Evolutionary conservation across 2,888 invertebrate species (phyloP), one percentile per base, ranked within the genome.

Genomic region (Gortyna flavago): DNA sequence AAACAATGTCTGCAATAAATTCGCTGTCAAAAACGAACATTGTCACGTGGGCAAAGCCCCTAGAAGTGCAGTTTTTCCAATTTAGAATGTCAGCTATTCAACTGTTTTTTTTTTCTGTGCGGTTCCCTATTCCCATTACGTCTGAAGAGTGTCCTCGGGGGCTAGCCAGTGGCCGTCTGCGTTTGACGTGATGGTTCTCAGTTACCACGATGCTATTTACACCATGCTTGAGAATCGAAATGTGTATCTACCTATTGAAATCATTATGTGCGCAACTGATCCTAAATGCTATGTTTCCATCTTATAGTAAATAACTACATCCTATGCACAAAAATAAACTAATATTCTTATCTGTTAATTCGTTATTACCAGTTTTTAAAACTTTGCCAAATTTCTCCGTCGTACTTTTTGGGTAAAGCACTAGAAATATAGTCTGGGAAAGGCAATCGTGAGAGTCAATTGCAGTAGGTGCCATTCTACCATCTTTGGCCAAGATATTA

Each of bases 101-200:
- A 61, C 5, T 54, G 18, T 68, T 25, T 62, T 59, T 62, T 59
- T 57, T 68, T 25, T 51, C 25, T 73, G 21, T 68, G 9, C 32
- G 9, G 32, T 18, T 7, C 35, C 18, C 48, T 16, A 29, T 75
- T 81, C n/a, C 64, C 57, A 69, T 81, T 80, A 75, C 57, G 32
- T 38, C 65, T 81, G 29, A 75, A 80, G 67, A 44, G 81, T 38
- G 16, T 65, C 51, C 79, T 68, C 48, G 3, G 57, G 81, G 75
- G 59, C 41, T 64, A 75, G 66, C 79, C 81, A 57, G 48, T 57
- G 48, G 81, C 76, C 67, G 48, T 13, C 67, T 75, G 81, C 76
- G 35, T 75, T 80, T 68, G 82, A 80, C 75, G 44, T 65, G 35
- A 38, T 51, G 44, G 74, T 74, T 74, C 51, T 73, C 25, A 80